Percentiles rank a stretch among this genome's conserved stretches.
phyloP scores from a whole-genome alignment of 2,888 invertebrate species.

The Troglohyphantes excavatus region DNA sequence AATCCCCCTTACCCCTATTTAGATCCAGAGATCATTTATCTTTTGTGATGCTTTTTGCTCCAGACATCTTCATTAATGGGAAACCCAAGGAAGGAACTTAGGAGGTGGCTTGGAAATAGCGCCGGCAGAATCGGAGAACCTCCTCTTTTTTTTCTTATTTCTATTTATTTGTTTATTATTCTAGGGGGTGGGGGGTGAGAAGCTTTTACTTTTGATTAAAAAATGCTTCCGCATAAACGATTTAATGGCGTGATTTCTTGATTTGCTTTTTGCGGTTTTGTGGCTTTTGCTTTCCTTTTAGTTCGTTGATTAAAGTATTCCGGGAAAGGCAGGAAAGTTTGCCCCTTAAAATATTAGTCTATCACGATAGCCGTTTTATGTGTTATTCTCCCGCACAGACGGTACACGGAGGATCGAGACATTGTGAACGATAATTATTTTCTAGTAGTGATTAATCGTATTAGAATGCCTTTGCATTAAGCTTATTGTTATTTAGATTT shows the following conservation, averaged over 20 bases:
- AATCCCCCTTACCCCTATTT: slow-evolving; percentile 23
- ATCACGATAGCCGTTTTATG: slow-evolving; percentile 57
- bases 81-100: slow-evolving; percentile 71
- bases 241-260: slow-evolving; percentile 78
- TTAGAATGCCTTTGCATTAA: slow-evolving; percentile 46
- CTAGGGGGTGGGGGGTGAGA: slow-evolving; percentile 1
- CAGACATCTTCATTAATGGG: slow-evolving; percentile 75
- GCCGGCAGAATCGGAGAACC: slow-evolving; percentile 2
- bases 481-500: slow-evolving; percentile 28
- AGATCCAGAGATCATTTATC: slow-evolving; percentile 73
- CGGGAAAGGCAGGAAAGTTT: slow-evolving; percentile 12
- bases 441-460: slow-evolving; percentile 37
- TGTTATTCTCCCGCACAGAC: slow-evolving; percentile 43
- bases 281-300: slow-evolving; percentile 52
- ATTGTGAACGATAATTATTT: slow-evolving; percentile 59
- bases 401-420: slow-evolving; percentile 39
- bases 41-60: slow-evolving; percentile 65
- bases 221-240: slow-evolving; percentile 77
- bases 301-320: slow-evolving; percentile 71
- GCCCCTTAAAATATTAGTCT: slow-evolving; percentile 66
- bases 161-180: slow-evolving; percentile 65
- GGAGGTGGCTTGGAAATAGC: slow-evolving; percentile 33
- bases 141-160: slow-evolving; percentile 35
- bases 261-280: slow-evolving; percentile 63
- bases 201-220: slow-evolving; percentile 78